These are phyloP conservation scores for Tolmerus cingulatus DNA, from an alignment of 2,888 invertebrate species.

Conservation along the genomic window DNA sequence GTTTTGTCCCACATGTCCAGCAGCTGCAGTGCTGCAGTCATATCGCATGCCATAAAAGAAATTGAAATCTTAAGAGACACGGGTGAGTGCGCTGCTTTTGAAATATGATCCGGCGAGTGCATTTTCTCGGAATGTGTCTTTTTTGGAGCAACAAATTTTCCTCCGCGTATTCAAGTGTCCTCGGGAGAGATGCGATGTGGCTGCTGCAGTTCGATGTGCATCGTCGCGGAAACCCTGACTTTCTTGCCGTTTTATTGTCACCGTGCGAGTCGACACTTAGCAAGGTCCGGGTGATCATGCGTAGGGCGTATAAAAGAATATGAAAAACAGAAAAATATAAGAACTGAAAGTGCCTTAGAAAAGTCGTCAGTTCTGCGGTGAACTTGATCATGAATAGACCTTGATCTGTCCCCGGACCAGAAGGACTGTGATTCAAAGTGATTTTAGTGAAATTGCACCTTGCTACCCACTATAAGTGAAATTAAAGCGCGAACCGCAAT, in stretches of 20 bases:
- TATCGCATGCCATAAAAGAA: conserved; percentile 29
- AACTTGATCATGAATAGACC: conserved; percentile 36
- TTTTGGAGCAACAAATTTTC: conserved; percentile 37
- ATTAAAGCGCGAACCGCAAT: background rate
- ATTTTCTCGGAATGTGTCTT: conserved; percentile 37
- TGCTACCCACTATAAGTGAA: background rate
- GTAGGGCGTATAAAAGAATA: background rate
- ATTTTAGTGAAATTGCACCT: background rate
- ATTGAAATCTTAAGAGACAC: conserved; percentile 27
- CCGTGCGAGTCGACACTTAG: background rate
- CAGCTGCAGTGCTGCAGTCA: background rate
- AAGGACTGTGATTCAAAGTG: conserved; percentile 1
- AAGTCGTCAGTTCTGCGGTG: conserved; percentile 20
- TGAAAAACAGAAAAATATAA: conserved; percentile 27
- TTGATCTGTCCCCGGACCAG: background rate
- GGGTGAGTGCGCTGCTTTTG: conserved; percentile 28
- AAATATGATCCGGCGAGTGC: conserved; percentile 24
- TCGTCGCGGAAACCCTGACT: conserved; percentile 23
- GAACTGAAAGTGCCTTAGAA: conserved; percentile 15
- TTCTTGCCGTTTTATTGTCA: conserved; percentile 13
- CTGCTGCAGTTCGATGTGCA: background rate
- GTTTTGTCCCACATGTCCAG: conserved; percentile 23
- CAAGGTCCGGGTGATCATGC: conserved; percentile 4
- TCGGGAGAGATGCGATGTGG: background rate
- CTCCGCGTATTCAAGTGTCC: background rate